Evolutionary conservation across 2,888 invertebrate genomes (phyloP).

Genomic region (Caenorhabditis virilis): DNA sequence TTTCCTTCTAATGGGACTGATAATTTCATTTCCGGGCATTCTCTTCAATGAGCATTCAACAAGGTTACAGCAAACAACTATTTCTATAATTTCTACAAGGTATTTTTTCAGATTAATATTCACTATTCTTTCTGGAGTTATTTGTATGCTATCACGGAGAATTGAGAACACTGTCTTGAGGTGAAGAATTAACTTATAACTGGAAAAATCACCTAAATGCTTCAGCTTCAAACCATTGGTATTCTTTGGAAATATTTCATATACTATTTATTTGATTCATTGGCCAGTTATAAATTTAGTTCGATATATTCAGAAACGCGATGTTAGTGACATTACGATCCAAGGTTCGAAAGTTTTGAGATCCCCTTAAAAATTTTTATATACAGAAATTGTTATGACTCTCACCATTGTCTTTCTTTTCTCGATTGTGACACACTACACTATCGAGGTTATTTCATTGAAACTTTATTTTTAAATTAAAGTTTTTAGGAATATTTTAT

Average conservation of each 20-base stretch:
- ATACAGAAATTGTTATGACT: slow-evolving; percentile 10
- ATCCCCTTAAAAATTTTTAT: too few species aligned
- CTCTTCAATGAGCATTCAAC: slow-evolving; percentile 14
- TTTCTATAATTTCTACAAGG: background rate
- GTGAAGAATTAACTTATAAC: too few species aligned
- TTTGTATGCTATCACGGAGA: background rate
- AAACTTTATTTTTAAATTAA: too few species aligned
- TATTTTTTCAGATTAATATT: background rate
- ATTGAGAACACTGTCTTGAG: too few species aligned
- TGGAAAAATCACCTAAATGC: background rate
- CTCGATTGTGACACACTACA: slow-evolving; percentile 13
- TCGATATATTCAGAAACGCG: slow-evolving; percentile 19
- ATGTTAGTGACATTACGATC: background rate
- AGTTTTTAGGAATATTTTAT: too few species aligned
- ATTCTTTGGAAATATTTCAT: slow-evolving; percentile 27
- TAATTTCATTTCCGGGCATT: slow-evolving; percentile 3
- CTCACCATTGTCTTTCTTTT: slow-evolving; percentile 4
- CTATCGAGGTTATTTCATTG: slow-evolving; percentile 17
- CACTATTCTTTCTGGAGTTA: background rate
- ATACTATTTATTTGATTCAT: slow-evolving; percentile 30
- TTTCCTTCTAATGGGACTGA: background rate
- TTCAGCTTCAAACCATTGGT: slow-evolving; percentile 13
- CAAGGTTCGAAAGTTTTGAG: too few species aligned
- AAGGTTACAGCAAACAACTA: slow-evolving; percentile 4
- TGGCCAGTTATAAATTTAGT: slow-evolving; percentile 39